These are phyloP conservation scores for Oxygymnocypris stewartii DNA, from an alignment of 2,113 vertebrate genomes.

Conservation along the genomic window DNA sequence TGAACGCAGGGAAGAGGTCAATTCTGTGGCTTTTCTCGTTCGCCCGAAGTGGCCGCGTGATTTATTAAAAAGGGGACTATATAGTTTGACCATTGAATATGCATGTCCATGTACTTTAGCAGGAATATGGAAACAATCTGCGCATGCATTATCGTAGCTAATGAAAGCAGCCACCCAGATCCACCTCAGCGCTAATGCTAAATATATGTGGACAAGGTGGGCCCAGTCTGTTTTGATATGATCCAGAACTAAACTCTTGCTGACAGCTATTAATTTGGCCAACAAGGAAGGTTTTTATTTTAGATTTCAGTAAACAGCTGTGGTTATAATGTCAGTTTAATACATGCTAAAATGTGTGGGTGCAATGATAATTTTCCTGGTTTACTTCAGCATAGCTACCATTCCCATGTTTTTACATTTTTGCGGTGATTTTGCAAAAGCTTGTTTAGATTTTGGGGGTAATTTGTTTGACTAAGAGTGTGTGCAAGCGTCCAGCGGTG, in stretches of 20 bases:
- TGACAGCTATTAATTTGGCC: constrained; percentile 43
- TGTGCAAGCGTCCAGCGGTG: neutral
- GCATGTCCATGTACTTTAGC: constrained; percentile 56
- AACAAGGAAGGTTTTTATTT: constrained; percentile 27
- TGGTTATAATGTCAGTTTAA: constrained; percentile 32
- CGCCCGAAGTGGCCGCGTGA: constrained; percentile 27
- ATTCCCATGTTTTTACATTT: neutral
- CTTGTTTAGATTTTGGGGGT: neutral
- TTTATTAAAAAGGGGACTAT: constrained; percentile 38
- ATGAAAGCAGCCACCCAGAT: constrained; percentile 55
- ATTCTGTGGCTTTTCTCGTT: constrained; percentile 17
- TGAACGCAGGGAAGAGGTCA: constrained; percentile 55
- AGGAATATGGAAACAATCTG: constrained; percentile 54
- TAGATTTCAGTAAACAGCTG: constrained; percentile 28
- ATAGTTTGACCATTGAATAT: constrained; percentile 61
- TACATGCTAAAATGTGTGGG: constrained; percentile 33
- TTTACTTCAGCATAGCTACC: constrained; percentile 11
- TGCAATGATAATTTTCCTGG: neutral
- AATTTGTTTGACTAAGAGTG: constrained; percentile 13
- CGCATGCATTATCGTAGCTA: constrained; percentile 45
- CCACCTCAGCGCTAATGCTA: constrained; percentile 44
- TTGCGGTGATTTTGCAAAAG: neutral
- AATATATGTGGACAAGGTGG: constrained; percentile 29
- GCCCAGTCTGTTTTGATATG: constrained; percentile 25
- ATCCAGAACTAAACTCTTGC: constrained; percentile 43